phyloP scores from a whole-genome alignment of 2,888 invertebrate genomes.

The Cinara cedri region DNA sequence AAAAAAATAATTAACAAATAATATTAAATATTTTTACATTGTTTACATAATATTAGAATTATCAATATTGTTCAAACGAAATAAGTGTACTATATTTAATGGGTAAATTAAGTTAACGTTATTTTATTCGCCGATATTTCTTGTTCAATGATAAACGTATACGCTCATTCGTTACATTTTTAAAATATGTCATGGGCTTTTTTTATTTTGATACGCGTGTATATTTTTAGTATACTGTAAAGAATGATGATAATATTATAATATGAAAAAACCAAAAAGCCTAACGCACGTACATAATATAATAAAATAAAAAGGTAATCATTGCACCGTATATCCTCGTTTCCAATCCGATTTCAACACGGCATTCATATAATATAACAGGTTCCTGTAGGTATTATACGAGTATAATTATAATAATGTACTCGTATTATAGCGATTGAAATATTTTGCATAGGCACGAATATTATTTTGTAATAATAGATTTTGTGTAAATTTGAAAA shows the following conservation, averaged over 20 bases:
- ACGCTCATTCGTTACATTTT: constrained; percentile 21
- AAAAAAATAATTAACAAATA: neutral
- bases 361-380: neutral
- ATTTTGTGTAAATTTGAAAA: neutral
- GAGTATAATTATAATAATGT: neutral
- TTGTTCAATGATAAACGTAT: constrained; percentile 31
- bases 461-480: neutral
- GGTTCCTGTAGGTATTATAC: neutral
- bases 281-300: neutral
- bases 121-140: neutral
- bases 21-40: neutral
- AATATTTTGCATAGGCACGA: neutral
- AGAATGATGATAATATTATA: constrained; percentile 21
- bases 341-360: constrained; percentile 41
- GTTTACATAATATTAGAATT: neutral
- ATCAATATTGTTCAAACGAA: neutral
- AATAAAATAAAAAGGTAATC: constrained; percentile 26
- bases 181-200: constrained; percentile 37
- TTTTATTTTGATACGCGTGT: constrained; percentile 36
- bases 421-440: neutral
- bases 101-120: neutral
- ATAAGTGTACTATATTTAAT: neutral
- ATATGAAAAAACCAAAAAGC: constrained; percentile 1
- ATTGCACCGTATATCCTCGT: constrained; percentile 53
- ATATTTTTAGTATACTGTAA: constrained; percentile 1